A percentile compares a stretch with the other conserved stretches of the same genome.
Conservation (phyloP, 2,113 vertebrate genomes). For the Procavia capensis region DNA sequence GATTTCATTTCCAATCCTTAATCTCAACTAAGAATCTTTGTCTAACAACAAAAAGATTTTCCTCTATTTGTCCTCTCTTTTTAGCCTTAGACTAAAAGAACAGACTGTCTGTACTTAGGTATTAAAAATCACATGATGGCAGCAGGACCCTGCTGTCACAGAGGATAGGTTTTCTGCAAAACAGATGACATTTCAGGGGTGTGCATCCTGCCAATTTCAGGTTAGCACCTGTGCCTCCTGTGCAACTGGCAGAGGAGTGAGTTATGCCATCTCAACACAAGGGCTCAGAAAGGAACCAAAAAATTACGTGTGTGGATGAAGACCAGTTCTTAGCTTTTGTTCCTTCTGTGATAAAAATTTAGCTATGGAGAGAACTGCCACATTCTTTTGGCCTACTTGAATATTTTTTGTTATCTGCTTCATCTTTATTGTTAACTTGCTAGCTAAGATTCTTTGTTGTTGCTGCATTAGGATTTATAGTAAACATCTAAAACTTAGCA, state of each 20-base stretch:
- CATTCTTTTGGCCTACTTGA: not conserved
- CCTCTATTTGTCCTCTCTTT: not conserved
- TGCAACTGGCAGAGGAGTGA: conserved; percentile 22
- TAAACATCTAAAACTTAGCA: not conserved
- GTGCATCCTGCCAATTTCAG: conserved; percentile 20
- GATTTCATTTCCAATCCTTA: not conserved
- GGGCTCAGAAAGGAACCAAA: not conserved
- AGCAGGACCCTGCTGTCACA: not conserved
- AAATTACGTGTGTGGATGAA: not conserved
- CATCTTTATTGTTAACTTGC: not conserved
- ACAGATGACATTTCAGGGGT: not conserved
- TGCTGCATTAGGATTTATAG: not conserved
- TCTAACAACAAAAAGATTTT: not conserved
- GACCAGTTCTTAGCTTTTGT: not conserved
- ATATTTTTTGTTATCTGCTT: conserved; percentile 7
- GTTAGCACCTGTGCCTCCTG: not conserved
- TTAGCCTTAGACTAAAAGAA: not conserved
- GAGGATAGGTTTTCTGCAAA: conserved; percentile 7
- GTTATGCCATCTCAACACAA: conserved; percentile 4
- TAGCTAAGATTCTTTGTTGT: not conserved
- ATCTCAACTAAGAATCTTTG: not conserved
- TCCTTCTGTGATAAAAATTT: not conserved
- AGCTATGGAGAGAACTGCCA: not conserved
- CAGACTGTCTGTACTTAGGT: not conserved
- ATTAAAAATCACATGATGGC: not conserved